Evolutionary conservation across 2,888 invertebrate species (phyloP), one percentile per base, ranked within the genome.

Genomic region (Cryptocheilus praepositus): DNA sequence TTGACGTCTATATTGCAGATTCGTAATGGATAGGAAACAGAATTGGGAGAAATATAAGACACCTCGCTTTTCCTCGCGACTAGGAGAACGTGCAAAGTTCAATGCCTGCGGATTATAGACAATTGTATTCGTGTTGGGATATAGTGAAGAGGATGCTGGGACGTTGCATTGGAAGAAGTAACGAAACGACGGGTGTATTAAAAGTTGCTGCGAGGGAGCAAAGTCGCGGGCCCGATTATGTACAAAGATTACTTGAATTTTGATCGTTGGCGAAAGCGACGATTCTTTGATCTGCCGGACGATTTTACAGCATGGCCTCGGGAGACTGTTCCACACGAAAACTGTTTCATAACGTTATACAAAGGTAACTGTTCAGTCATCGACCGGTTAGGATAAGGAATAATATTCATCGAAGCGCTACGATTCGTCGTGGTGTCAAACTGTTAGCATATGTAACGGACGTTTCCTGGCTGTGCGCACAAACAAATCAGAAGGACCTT

Each of bases 41-140:
- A 36, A 11, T 54, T 57, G 61, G 56, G 36, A 57, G 52, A 7
- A 16, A 45, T 11, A 16, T 44, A n/a, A 52, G 57, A 53, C 46
- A 60, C 62, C 54, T 61, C 28, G 64, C 54, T 69, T 53, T 58
- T 57, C 66, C 66, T 61, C 66, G 28, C 59, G 73, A 69, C 73
- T 73, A 73, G 73, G 69, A 73, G 58, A 69, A 58, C 56, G 64
- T 36, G 36, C 36, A 11, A 36, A 36, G 36, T 36, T 36, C 4
- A 7, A 36, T 36, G 36, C 13, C 8, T 11, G 36, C 36, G 13
- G 13, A 36, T 36, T 36, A 7, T 4, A 36, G 36, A 36, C 36
- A 36, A 36, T 69, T 28, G 61, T 55, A 28, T 51, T 61, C 25
- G 36, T 36, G 11, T 36, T 36, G 36, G 11, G 36, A 7, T 7